These are phyloP conservation scores for Acronicta aceris DNA, from an alignment of 2,888 invertebrate genomes.

Conservation along the genomic window DNA sequence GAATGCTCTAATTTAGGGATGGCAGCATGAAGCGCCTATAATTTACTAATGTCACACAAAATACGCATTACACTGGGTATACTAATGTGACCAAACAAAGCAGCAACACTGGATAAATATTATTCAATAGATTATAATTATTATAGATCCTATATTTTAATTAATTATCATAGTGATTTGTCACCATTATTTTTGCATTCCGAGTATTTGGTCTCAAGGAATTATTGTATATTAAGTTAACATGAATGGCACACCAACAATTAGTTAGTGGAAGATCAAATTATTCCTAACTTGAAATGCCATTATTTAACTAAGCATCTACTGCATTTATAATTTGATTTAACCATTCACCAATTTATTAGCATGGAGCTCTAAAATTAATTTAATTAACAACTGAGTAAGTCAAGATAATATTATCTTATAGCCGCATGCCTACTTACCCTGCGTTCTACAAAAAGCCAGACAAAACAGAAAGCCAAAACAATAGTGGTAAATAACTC, in stretches of 20 bases:
- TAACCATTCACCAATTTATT: slow-evolving; percentile 37
- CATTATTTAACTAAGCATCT: slow-evolving; percentile 44
- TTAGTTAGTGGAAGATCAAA: slow-evolving; percentile 33
- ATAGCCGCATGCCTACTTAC: slow-evolving; percentile 68
- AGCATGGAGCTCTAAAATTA: slow-evolving; percentile 28
- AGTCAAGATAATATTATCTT: slow-evolving; percentile 55
- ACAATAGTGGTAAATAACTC: slow-evolving; percentile 1
- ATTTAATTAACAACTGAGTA: slow-evolving; percentile 38
- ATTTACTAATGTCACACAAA: slow-evolving; percentile 72
- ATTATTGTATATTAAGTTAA: slow-evolving; percentile 19
- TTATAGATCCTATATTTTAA: slow-evolving; percentile 55
- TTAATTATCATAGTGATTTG: slow-evolving; percentile 55
- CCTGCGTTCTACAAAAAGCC: slow-evolving; percentile 54
- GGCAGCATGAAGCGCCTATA: slow-evolving; percentile 50
- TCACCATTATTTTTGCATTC: slow-evolving; percentile 33
- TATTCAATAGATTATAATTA: slow-evolving; percentile 60
- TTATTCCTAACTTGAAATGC: slow-evolving; percentile 34
- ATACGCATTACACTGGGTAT: slow-evolving; percentile 74
- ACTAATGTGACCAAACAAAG: slow-evolving; percentile 61
- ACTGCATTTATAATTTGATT: slow-evolving; percentile 37
- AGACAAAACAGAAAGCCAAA: slow-evolving; percentile 21
- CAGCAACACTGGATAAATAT: slow-evolving; percentile 68
- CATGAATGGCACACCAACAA: slow-evolving; percentile 46
- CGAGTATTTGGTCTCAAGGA: slow-evolving; percentile 29
- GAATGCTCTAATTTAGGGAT: slow-evolving; percentile 76